phyloP scores from a whole-genome alignment of 2,888 invertebrate species.

The Osmoderma eremita region DNA sequence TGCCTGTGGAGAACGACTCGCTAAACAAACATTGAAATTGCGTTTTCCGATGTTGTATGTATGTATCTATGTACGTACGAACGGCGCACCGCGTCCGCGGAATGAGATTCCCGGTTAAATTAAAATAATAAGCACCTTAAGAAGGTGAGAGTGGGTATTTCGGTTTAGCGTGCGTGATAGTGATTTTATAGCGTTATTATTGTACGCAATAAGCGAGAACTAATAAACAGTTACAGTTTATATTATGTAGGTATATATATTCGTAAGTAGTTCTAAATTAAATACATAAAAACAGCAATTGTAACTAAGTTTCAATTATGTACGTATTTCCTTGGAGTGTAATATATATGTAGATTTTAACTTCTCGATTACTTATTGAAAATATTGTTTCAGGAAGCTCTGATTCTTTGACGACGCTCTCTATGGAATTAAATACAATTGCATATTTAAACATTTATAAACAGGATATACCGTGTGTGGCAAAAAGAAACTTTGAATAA shows the following conservation, averaged over 20 bases:
- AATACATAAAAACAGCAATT: neutral
- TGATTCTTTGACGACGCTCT: no score
- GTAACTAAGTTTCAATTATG: no score
- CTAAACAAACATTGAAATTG: constrained; percentile 21
- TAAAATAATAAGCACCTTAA: constrained; percentile 3
- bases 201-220: constrained; percentile 4
- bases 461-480: no score
- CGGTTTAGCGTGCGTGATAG: neutral
- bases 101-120: constrained; percentile 2
- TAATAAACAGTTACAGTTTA: neutral
- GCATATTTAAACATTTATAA: no score
- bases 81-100: no score
- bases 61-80: no score
- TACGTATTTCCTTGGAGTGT: no score
- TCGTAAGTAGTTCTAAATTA: neutral
- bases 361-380: no score
- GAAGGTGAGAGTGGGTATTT: neutral
- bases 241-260: neutral
- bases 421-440: no score
- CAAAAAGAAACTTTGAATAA: no score
- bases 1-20: neutral
- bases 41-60: constrained; percentile 11
- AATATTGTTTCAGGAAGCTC: no score
- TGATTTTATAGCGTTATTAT: constrained; percentile 9
- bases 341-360: no score